Base-by-base conservation (phyloP, 2,113 vertebrate species). In the Lichenostomus cassidix region DNA sequence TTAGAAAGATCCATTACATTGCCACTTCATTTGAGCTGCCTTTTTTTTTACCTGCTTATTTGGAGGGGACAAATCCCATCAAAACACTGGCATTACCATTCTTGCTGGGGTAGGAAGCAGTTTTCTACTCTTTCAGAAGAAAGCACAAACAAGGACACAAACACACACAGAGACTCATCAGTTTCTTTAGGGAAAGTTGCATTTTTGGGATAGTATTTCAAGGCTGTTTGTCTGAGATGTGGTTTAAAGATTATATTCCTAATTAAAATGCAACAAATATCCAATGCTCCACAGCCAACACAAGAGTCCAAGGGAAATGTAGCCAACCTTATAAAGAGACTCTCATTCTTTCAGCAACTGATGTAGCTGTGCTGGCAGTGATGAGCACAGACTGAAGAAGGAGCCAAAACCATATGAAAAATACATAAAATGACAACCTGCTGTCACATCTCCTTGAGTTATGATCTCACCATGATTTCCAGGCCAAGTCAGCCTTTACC, bases 111-210 rank as follows among this genome's bases (percentile, higher is more conserved):
- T 75, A 29, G 49, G n/a, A 55, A 3, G 2, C 10, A 13, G 9
- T 8, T 46, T 92, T 63, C 35, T 60, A 12, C 21, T 68, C 24
- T 65, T 39, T 29, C 29, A 65, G 21, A 17, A 84, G 27, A 46
- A 12, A 78, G 31, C 29, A 46, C 28, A 42, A n/a, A 53, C 41
- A 29, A 27, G 6, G 15, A 12, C 46, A 52, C 22, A 59, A 18
- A 42, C 17, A 33, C 11, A n/a, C 37, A 33, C 8, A 27, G 1
- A 39, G 23, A 15, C 1, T 2, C 16, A 24, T 0, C 29, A 29
- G 22, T n/a, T 58, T 82, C 29, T 60, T 70, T 31, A 39, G 35
- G 12, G 8, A 17, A 85, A 75, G 28, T 5, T 75, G 28, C 4
- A 5, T 35, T 90, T 91, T 67, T 21, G 44, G 70, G 27, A 11